phyloP scores from a whole-genome alignment of 1,140 invertebrate species.

The Plectrocnemia conspersa region DNA sequence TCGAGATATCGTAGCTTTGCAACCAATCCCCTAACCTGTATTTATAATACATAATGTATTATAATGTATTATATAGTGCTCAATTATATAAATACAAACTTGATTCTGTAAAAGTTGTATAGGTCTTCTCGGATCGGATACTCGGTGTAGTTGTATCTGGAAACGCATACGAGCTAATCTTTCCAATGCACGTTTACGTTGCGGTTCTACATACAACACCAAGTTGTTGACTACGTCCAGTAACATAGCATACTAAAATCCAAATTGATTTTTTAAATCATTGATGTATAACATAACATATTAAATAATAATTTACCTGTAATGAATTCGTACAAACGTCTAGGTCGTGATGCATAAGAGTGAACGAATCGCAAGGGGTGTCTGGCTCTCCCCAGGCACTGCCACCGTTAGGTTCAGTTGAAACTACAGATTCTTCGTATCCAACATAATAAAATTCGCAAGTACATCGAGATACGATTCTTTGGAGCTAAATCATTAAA shows the following conservation, averaged over 20 bases:
- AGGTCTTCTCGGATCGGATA: constrained; percentile 85
- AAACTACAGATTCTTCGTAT: constrained; percentile 63
- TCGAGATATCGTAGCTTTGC: constrained; percentile 79
- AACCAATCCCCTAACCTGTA: constrained; percentile 67
- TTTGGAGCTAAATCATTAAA: constrained; percentile 66
- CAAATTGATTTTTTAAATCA: constrained; percentile 18
- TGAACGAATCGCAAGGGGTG: constrained; percentile 92
- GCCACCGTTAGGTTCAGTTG: constrained; percentile 34
- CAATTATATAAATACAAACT: constrained; percentile 48
- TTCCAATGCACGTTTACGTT: constrained; percentile 86
- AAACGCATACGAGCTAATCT: constrained; percentile 88
- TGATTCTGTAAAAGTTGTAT: constrained; percentile 88
- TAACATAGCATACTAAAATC: constrained; percentile 84
- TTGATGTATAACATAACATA: background rate
- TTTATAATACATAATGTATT: constrained; percentile 9
- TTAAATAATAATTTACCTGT: constrained; percentile 51
- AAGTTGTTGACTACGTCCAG: constrained; percentile 97
- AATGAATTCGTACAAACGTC: constrained; percentile 96
- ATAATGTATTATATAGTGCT: background rate
- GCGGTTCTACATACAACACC: constrained; percentile 92
- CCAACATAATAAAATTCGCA: constrained; percentile 98
- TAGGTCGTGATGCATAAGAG: constrained; percentile 95
- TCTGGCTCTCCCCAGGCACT: constrained; percentile 73
- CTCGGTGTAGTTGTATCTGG: constrained; percentile 82
- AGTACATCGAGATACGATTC: constrained; percentile 93